Base-by-base conservation (phyloP, 2,888 invertebrate genomes). In the Macropis europaea region DNA sequence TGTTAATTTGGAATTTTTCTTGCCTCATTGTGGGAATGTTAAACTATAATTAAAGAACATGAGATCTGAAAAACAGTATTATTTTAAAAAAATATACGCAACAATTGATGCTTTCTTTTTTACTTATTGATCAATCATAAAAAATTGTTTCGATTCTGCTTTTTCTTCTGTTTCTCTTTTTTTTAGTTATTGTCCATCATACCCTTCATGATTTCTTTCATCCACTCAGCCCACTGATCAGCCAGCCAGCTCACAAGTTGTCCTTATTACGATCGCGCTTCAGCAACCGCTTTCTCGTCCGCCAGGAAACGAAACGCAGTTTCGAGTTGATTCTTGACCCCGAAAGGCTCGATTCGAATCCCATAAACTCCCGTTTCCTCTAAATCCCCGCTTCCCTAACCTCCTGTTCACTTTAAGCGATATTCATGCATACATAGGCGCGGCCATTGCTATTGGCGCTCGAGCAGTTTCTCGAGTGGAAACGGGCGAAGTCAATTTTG, bases 151-250 rank as follows among this genome's bases (percentile, higher is more conserved):
- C n/a, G 77, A 84, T 84, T 81, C 78, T 73, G 67, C 60, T 76
- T 77, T n/a, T n/a, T 40, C 81, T 66, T 54, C 50, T 75, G 61
- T 75, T 43, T 66, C n/a, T n/a, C n/a, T n/a, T n/a, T n/a, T n/a
- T n/a, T 45, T 68, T 59, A 60, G 45, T 48, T 38, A 4, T 32
- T 24, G 30, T 15, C n/a, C 24, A 45, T 22, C 34, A 40, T 26
- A 32, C 54, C 28, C 30, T 36, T 34, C 42, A 19, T n/a, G 59
- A 28, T 50, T 34, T 47, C 43, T 71, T 69, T 69, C 63, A 63
- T 60, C 70, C 63, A 72, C 67, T 76, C 77, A 60, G 36, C 50
- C 38, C 26, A 22, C 28, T 50, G 67, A 76, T 64, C 66, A 63
- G 56, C 30, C 43, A n/a, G 47, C 43, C 9, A 34, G n/a, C 6